Percentiles rank a stretch among this genome's conserved stretches.
phyloP scores from a whole-genome alignment of 2,888 invertebrate genomes.

The Tinea trinotella region DNA sequence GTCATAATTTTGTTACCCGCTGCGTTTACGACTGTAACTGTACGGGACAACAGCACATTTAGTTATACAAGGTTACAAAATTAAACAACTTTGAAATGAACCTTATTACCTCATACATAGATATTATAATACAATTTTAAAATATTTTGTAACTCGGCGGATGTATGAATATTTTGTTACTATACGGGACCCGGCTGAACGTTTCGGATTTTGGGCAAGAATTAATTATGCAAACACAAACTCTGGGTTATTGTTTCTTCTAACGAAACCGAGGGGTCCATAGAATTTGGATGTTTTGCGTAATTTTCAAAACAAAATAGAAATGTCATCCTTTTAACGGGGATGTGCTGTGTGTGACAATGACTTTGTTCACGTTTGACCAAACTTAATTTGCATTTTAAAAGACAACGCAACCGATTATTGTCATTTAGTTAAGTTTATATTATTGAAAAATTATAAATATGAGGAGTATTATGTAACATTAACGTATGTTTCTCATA shows the following conservation, averaged over 20 bases:
- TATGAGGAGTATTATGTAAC: no score
- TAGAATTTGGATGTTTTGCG: conserved; percentile 67
- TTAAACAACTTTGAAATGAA: not conserved
- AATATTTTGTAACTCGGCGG: conserved; percentile 17
- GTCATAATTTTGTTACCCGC: conserved; percentile 38
- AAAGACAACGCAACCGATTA: no score
- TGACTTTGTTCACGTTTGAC: not conserved
- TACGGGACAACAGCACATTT: conserved; percentile 22
- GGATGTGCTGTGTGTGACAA: conserved; percentile 18
- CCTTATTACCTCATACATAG: not conserved
- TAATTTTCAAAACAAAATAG: conserved; percentile 50
- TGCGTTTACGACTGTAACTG: conserved; percentile 61
- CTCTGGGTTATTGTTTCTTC: conserved; percentile 52
- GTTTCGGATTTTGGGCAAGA: conserved; percentile 46
- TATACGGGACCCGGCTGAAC: conserved; percentile 32
- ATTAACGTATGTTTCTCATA: no score
- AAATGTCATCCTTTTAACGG: conserved; percentile 29
- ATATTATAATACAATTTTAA: not conserved
- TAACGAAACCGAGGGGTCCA: conserved; percentile 34
- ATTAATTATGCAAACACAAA: conserved; percentile 63
- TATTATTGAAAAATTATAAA: no score
- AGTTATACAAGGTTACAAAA: not conserved
- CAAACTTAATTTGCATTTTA: conserved; percentile 9
- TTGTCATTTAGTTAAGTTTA: no score
- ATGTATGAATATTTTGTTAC: conserved; percentile 35